phyloP scores from a whole-genome alignment of 2,888 invertebrate genomes.

The Eupithecia exiguata region DNA sequence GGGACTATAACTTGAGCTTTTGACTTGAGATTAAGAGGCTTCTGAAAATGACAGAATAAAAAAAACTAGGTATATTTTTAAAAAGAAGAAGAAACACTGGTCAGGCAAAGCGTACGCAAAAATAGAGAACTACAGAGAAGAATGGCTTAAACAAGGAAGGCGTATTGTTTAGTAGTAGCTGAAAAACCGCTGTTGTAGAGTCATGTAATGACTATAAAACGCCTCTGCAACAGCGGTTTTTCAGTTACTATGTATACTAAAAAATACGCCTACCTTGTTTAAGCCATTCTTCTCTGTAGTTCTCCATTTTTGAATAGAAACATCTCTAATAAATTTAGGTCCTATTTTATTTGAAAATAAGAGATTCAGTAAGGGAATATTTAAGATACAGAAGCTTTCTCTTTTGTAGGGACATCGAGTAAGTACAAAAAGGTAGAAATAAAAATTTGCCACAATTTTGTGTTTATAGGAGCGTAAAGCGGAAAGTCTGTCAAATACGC shows the following conservation, averaged over 20 bases:
- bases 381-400: slow-evolving; percentile 13
- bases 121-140: background rate
- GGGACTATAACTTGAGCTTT: no score
- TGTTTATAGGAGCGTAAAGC: slow-evolving; percentile 44
- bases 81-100: background rate
- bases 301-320: no score
- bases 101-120: background rate
- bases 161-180: no score
- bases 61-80: background rate
- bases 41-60: background rate
- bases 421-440: slow-evolving; percentile 39
- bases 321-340: background rate
- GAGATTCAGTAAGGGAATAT: background rate
- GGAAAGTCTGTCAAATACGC: slow-evolving; percentile 46
- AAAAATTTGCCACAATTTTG: slow-evolving; percentile 41
- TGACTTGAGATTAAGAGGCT: no score
- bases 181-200: no score
- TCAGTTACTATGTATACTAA: no score
- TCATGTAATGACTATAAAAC: no score
- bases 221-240: no score
- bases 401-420: slow-evolving; percentile 31
- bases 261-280: no score
- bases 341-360: background rate
- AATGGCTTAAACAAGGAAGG: background rate
- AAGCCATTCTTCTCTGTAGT: no score